Evolutionary conservation across 30 jellyfish, hydroid and myxozoan genomes (phyloP).

Genomic region (Clytia hemisphaerica): DNA sequence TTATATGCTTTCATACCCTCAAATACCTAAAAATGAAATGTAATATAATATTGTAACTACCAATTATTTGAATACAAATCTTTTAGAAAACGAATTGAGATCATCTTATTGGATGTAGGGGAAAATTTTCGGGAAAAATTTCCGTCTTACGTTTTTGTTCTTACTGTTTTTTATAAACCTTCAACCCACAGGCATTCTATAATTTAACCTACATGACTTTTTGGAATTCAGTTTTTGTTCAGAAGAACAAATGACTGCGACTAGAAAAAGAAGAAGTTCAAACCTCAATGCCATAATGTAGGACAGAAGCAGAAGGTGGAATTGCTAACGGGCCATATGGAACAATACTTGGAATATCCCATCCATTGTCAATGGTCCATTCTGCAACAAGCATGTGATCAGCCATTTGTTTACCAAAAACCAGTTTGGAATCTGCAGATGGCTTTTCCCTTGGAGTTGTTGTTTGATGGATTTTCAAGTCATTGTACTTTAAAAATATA

Average conservation of each 20-base stretch:
- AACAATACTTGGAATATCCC: constrained; percentile 53
- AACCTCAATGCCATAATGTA: constrained; percentile 87
- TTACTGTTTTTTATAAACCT: too few species aligned
- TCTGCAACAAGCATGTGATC: constrained; percentile 75
- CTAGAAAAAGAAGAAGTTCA: background rate
- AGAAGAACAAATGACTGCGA: too few species aligned
- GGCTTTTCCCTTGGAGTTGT: constrained; percentile 22
- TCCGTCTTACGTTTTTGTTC: too few species aligned
- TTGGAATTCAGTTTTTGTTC: too few species aligned
- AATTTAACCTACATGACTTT: too few species aligned
- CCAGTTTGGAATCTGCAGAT: constrained; percentile 40
- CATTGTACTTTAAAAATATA: too few species aligned
- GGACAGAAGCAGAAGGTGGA: constrained; percentile 62
- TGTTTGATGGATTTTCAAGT: too few species aligned
- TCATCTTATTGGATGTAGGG: too few species aligned
- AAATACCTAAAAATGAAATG: constrained; percentile 38
- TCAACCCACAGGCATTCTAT: too few species aligned
- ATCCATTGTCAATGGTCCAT: constrained; percentile 55
- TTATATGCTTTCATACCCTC: constrained; percentile 90
- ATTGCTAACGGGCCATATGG: constrained; percentile 43
- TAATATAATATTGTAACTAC: background rate
- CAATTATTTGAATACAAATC: background rate
- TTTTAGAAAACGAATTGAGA: background rate
- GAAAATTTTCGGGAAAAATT: too few species aligned
- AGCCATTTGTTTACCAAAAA: constrained; percentile 75